Percentiles rank a stretch among this genome's conserved stretches.
These are phyloP conservation scores for Stenolophus ochropezus DNA, from an alignment of 2,888 invertebrate species.

Conservation along the genomic window DNA sequence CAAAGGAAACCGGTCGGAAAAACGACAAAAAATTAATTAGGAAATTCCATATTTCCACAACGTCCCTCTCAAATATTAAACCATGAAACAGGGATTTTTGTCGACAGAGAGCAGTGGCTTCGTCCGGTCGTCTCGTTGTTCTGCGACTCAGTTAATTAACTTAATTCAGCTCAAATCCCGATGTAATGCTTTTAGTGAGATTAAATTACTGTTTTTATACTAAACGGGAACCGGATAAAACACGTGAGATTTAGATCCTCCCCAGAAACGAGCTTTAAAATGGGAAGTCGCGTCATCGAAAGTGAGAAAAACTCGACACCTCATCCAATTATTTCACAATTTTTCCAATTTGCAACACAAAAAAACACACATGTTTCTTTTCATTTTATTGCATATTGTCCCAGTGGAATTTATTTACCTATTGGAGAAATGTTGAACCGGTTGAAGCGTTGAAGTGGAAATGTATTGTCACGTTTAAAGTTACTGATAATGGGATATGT, in stretches of 20 bases:
- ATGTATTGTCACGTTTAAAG: no score
- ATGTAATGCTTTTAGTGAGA: slow-evolving; percentile 58
- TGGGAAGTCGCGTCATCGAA: not conserved
- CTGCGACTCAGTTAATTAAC: slow-evolving; percentile 56
- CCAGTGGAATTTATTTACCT: not conserved
- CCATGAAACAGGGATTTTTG: slow-evolving; percentile 34
- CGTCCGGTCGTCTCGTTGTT: slow-evolving; percentile 13
- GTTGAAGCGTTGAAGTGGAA: not conserved
- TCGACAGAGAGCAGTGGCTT: slow-evolving; percentile 6
- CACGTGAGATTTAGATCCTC: slow-evolving; percentile 39
- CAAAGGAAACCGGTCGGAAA: slow-evolving; percentile 14
- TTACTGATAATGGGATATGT: no score
- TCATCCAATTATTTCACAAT: not conserved
- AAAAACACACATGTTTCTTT: not conserved
- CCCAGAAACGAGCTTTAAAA: slow-evolving; percentile 2
- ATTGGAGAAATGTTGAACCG: not conserved
- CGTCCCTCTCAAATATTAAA: slow-evolving; percentile 40
- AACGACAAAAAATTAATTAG: slow-evolving; percentile 42
- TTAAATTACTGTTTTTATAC: slow-evolving; percentile 59
- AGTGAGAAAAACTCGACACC: not conserved
- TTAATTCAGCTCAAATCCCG: slow-evolving; percentile 57
- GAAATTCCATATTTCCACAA: slow-evolving; percentile 35
- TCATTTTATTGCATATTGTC: not conserved
- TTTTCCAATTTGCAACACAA: not conserved
- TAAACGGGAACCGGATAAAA: slow-evolving; percentile 51